Evolutionary conservation across 2,888 invertebrate genomes (phyloP).

Genomic region (Acanthococcus lagerstroemiae): DNA sequence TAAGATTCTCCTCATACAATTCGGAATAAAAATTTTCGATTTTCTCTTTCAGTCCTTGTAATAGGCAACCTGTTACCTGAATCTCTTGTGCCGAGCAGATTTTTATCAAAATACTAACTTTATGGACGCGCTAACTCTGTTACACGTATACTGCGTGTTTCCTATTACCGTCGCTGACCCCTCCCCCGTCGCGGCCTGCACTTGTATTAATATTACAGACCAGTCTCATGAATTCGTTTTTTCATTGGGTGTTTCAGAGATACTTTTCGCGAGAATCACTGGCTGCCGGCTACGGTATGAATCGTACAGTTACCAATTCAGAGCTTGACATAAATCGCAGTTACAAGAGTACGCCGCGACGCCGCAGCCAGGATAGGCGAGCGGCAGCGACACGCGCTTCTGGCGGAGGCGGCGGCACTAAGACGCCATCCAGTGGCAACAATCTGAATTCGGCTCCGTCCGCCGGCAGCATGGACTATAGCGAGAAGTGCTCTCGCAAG

Average conservation of each 20-base stretch:
- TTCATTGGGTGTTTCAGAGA: constrained; percentile 50
- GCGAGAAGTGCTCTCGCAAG: constrained; percentile 14
- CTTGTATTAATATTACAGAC: too few relatives aligned
- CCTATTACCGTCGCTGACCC: too few relatives aligned
- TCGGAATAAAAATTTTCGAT: too few relatives aligned
- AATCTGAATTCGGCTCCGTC: constrained; percentile 47
- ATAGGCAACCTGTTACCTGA: too few relatives aligned
- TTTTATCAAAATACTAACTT: too few relatives aligned
- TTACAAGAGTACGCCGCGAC: constrained; percentile 45
- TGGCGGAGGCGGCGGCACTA: constrained; percentile 37
- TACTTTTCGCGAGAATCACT: constrained; percentile 67
- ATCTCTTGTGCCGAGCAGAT: too few relatives aligned
- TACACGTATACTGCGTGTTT: too few relatives aligned
- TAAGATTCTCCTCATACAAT: too few relatives aligned
- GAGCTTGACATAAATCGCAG: constrained; percentile 19
- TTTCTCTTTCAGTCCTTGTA: too few relatives aligned
- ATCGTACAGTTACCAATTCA: constrained; percentile 43
- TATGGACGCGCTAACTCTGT: too few relatives aligned
- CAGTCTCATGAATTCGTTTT: too few relatives aligned
- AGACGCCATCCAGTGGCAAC: constrained; percentile 40
- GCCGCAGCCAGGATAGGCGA: constrained; percentile 68
- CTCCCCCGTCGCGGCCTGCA: too few relatives aligned
- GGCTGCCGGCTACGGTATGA: constrained; percentile 53
- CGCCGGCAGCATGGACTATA: constrained; percentile 34
- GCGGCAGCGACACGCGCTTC: constrained; percentile 50